A percentile compares a stretch with the other conserved stretches of the same genome.
Conservation (phyloP, 1,140 invertebrate species). For the Hycleus cichorii region DNA sequence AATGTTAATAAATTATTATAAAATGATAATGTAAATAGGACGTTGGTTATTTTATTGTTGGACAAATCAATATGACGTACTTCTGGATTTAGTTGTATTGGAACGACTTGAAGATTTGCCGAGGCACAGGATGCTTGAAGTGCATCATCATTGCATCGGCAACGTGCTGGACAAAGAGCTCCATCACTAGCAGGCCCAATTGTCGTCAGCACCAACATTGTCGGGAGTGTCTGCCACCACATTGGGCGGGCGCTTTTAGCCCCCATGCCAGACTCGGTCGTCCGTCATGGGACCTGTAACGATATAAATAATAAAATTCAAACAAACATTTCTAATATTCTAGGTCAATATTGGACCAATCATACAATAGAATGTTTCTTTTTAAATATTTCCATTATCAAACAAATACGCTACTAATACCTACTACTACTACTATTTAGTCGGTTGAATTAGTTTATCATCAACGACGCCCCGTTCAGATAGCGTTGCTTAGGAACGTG, state of each 20-base stretch:
- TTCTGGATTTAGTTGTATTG: conserved; percentile 81
- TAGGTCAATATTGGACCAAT: too few relatives aligned
- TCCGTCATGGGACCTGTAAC: conserved; percentile 39
- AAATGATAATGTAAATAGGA: conserved; percentile 66
- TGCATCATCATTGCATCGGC: conserved; percentile 71
- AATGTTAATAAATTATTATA: conserved; percentile 71
- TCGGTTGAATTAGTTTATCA: background rate
- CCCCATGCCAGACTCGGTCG: conserved; percentile 37
- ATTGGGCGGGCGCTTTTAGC: conserved; percentile 38
- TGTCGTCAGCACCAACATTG: conserved; percentile 35
- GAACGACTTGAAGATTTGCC: conserved; percentile 71
- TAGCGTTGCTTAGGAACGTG: conserved; percentile 18
- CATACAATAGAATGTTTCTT: too few relatives aligned
- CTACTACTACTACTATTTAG: background rate
- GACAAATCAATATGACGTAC: conserved; percentile 68
- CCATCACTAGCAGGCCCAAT: conserved; percentile 37
- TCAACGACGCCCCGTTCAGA: conserved; percentile 14
- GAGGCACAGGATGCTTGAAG: conserved; percentile 65
- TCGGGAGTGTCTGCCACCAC: conserved; percentile 32
- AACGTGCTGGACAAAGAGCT: conserved; percentile 70
- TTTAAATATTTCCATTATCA: too few relatives aligned
- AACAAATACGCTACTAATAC: too few relatives aligned
- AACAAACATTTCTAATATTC: too few relatives aligned
- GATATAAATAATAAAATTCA: conserved; percentile 8
- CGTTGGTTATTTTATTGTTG: conserved; percentile 61